phyloP scores from a whole-genome alignment of 2,888 invertebrate genomes.

The Dryobota labecula region DNA sequence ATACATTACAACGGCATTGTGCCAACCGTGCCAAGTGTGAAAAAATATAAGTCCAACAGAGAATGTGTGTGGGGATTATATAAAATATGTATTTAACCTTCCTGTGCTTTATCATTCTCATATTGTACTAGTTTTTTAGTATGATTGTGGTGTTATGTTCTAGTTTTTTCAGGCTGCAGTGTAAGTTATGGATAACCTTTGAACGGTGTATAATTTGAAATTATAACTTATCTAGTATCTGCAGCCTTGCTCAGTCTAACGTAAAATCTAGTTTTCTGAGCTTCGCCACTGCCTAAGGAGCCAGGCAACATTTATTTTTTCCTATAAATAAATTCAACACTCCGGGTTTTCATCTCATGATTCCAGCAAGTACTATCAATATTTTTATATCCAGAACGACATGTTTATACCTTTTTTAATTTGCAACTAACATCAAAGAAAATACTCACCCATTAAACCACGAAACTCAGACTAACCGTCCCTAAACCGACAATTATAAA shows the following conservation, averaged over 20 bases:
- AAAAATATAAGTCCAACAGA: conserved; percentile 42
- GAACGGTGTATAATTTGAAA: not conserved
- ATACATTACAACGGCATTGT: conserved; percentile 46
- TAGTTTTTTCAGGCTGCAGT: not conserved
- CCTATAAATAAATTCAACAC: not conserved
- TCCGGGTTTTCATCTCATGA: not conserved
- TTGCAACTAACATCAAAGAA: not conserved
- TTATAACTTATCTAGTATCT: conserved; percentile 6
- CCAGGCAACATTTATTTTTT: not conserved
- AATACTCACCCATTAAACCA: not conserved
- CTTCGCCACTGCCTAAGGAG: not conserved
- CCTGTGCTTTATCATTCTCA: conserved; percentile 11
- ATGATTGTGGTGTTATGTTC: not conserved
- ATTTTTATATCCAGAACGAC: not conserved
- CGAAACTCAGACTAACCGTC: not conserved
- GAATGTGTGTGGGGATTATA: conserved; percentile 47
- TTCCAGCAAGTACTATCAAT: not conserved
- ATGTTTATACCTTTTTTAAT: not conserved
- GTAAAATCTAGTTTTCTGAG: conserved; percentile 21
- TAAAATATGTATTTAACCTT: conserved; percentile 46
- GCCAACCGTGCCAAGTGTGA: conserved; percentile 48
- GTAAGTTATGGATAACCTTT: not conserved
- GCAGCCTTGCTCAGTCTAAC: not conserved
- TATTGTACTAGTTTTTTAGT: conserved; percentile 19
- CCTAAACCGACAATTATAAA: conserved; percentile 22